A percentile compares a stretch with the other conserved stretches of the same genome.
Conservation (phyloP, 2,797 vertebrate species). For the Cyclura pinguis region DNA sequence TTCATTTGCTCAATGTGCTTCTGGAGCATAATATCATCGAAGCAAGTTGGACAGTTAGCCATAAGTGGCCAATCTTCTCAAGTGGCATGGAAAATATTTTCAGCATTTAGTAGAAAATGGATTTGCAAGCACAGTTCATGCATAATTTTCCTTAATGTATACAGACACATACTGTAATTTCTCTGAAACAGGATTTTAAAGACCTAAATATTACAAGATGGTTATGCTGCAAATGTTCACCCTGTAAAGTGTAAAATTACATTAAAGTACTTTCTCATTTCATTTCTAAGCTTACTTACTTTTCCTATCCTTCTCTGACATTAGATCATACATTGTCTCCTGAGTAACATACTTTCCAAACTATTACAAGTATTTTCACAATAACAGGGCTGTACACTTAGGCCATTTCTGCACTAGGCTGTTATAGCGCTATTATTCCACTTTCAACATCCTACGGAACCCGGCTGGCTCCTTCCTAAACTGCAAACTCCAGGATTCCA, state of each 20-base stretch:
- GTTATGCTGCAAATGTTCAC: constrained; percentile 30
- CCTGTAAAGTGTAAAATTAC: constrained; percentile 11
- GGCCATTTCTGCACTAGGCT: too few species aligned
- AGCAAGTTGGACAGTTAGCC: not conserved
- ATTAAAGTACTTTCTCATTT: not conserved
- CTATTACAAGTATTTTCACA: constrained; percentile 49
- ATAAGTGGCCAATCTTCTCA: not conserved
- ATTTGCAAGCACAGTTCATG: not conserved
- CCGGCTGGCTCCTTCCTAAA: too few species aligned
- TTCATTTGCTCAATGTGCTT: not conserved
- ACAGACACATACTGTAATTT: not conserved
- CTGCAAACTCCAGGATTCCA: too few species aligned
- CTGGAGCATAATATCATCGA: not conserved
- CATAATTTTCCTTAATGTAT: not conserved
- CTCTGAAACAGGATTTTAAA: constrained; percentile 10
- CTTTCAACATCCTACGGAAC: too few species aligned
- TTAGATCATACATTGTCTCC: constrained; percentile 14
- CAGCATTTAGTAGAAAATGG: not conserved
- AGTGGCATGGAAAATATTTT: not conserved
- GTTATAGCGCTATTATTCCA: too few species aligned
- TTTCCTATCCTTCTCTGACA: constrained; percentile 45
- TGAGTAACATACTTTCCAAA: constrained; percentile 62
- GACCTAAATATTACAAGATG: not conserved
- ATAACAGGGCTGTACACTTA: constrained; percentile 7
- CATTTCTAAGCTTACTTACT: constrained; percentile 32